phyloP scores from a whole-genome alignment of 2,113 vertebrate species.

The Sphaerodactylus townsendi region DNA sequence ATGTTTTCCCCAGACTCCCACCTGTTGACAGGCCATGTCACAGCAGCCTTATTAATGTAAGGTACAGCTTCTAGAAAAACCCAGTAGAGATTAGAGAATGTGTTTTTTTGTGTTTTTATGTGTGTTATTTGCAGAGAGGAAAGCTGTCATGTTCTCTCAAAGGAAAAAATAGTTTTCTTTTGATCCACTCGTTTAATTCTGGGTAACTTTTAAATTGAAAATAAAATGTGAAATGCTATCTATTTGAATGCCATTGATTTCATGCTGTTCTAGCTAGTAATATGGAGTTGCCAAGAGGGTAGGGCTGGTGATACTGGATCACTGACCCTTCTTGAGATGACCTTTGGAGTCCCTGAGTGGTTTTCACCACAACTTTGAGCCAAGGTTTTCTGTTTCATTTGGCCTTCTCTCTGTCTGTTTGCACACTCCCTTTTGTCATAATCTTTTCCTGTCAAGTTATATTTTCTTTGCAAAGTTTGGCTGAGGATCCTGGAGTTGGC shows the following conservation, averaged over 20 bases:
- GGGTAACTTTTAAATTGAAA: neutral
- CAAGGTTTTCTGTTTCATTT: slow-evolving; percentile 20
- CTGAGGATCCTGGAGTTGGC: neutral
- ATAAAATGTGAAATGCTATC: neutral
- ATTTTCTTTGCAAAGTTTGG: slow-evolving; percentile 8
- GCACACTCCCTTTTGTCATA: slow-evolving; percentile 15
- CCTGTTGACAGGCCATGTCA: too few species aligned
- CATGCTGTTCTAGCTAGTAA: neutral
- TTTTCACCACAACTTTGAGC: neutral
- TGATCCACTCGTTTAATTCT: neutral
- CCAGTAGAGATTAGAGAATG: neutral
- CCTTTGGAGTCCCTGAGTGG: neutral
- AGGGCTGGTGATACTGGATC: neutral
- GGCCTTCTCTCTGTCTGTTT: neutral
- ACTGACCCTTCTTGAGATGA: neutral
- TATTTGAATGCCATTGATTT: neutral
- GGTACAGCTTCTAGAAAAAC: neutral
- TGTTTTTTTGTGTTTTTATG: too few species aligned
- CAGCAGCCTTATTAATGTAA: too few species aligned
- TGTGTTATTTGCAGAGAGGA: too few species aligned
- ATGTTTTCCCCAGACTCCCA: too few species aligned
- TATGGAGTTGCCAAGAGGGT: neutral
- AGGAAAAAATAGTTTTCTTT: neutral
- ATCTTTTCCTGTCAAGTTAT: slow-evolving; percentile 19
- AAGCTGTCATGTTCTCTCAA: neutral